Conservation (phyloP, 2,113 vertebrate genomes). For the Leptosomus discolor region DNA sequence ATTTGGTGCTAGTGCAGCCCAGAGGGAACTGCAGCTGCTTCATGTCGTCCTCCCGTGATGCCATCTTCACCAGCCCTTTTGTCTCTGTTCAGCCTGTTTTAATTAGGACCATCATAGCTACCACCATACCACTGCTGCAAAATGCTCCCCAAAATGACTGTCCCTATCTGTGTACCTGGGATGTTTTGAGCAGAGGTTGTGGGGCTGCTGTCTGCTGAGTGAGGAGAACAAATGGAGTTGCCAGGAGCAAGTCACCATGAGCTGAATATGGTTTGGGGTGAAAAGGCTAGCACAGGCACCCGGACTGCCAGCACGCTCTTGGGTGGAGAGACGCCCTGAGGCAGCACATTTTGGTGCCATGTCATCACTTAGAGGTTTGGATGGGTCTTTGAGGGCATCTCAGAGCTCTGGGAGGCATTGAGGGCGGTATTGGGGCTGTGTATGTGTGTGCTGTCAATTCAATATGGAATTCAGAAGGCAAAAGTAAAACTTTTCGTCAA, state of each 20-base stretch:
- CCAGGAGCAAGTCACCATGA: neutral
- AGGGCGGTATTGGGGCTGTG: fast-evolving
- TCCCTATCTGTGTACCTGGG: neutral
- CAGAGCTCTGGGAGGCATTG: neutral
- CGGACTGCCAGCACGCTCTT: fast-evolving
- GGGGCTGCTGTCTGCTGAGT: neutral
- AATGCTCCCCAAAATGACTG: neutral
- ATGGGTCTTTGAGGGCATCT: neutral
- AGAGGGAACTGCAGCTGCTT: neutral
- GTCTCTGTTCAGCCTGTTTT: neutral
- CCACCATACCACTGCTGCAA: neutral
- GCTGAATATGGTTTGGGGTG: neutral
- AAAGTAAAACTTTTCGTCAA: neutral
- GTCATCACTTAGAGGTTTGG: neutral
- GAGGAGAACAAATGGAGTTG: neutral
- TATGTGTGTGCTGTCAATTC: neutral
- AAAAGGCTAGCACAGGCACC: neutral
- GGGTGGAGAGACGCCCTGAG: neutral
- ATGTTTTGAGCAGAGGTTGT: neutral
- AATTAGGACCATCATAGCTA: neutral
- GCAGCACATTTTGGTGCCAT: neutral
- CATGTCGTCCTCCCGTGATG: fast-evolving
- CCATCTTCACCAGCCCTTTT: neutral
- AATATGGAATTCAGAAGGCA: neutral
- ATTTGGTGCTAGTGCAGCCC: neutral